These are phyloP conservation scores for Tipula confusa DNA, from an alignment of 2,888 invertebrate genomes.

Conservation along the genomic window DNA sequence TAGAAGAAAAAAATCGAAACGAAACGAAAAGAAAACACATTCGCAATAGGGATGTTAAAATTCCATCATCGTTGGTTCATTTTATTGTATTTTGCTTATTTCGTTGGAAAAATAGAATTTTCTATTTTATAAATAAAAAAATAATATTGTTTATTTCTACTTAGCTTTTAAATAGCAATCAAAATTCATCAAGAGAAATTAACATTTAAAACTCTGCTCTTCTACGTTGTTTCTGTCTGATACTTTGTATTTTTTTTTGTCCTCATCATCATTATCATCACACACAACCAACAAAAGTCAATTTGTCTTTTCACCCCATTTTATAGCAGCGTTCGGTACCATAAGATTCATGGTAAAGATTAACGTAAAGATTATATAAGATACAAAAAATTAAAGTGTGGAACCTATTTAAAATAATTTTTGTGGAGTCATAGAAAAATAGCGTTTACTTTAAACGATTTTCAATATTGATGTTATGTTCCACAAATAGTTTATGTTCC, in stretches of 20 bases:
- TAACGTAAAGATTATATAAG: too few relatives aligned
- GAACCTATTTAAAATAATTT: too few relatives aligned
- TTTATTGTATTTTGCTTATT: not conserved
- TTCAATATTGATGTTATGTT: too few relatives aligned
- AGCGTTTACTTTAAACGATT: too few relatives aligned
- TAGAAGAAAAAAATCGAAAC: too few relatives aligned
- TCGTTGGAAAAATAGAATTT: not conserved
- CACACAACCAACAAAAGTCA: not conserved
- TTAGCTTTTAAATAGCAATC: slow-evolving; percentile 28
- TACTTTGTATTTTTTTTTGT: not conserved
- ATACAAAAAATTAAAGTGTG: too few relatives aligned
- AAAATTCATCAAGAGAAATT: slow-evolving; percentile 30
- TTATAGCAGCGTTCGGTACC: not conserved
- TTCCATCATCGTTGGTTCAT: not conserved
- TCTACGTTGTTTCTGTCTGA: not conserved
- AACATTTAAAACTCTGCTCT: slow-evolving; percentile 27
- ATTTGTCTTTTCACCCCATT: not conserved
- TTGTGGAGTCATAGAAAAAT: too few relatives aligned
- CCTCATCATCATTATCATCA: too few relatives aligned
- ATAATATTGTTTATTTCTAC: slow-evolving; percentile 10
- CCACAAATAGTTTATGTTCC: too few relatives aligned
- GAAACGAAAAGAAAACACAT: not conserved
- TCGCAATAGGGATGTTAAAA: not conserved
- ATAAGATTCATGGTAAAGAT: too few relatives aligned
- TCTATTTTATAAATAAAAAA: not conserved